These are phyloP conservation scores for Argyra leucocephala DNA, from an alignment of 2,888 invertebrate species.

Conservation along the genomic window DNA sequence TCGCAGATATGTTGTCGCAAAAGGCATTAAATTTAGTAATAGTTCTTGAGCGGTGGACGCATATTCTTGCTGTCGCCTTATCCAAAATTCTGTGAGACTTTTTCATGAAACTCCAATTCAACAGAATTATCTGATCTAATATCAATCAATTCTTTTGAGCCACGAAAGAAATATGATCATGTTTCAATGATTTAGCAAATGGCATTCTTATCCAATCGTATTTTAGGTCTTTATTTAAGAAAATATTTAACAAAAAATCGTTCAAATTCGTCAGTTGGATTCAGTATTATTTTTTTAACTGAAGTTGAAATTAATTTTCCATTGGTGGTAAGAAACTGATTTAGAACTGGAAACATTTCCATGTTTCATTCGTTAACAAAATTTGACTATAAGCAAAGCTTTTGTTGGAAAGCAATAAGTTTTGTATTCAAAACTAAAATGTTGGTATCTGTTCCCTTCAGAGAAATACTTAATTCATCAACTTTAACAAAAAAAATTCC, in stretches of 20 bases:
- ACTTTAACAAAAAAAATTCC: slow-evolving; percentile 11
- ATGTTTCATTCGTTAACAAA: neutral
- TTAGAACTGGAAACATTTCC: slow-evolving; percentile 8
- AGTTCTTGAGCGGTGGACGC: no score
- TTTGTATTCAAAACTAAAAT: slow-evolving; percentile 8
- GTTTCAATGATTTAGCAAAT: slow-evolving; percentile 13
- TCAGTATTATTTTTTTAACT: slow-evolving; percentile 11
- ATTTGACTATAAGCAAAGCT: slow-evolving; percentile 4
- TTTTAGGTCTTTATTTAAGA: slow-evolving; percentile 3
- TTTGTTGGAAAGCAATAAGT: slow-evolving; percentile 5
- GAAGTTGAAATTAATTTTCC: slow-evolving; percentile 8
- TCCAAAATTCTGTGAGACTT: slow-evolving; percentile 16
- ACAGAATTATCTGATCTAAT: slow-evolving; percentile 17
- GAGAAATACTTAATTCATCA: slow-evolving; percentile 8
- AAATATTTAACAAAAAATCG: slow-evolving; percentile 13
- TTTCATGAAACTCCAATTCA: slow-evolving; percentile 15
- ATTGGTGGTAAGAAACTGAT: slow-evolving; percentile 10
- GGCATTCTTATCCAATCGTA: slow-evolving; percentile 12
- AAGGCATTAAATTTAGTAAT: no score
- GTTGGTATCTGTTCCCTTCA: neutral
- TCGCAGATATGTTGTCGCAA: slow-evolving; percentile 16
- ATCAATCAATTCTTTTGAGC: slow-evolving; percentile 17
- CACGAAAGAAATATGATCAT: slow-evolving; percentile 10
- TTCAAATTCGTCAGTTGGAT: slow-evolving; percentile 10
- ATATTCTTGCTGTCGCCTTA: no score